Evolutionary conservation across 2,888 invertebrate genomes (phyloP).

Genomic region (Andrena trimmerana): DNA sequence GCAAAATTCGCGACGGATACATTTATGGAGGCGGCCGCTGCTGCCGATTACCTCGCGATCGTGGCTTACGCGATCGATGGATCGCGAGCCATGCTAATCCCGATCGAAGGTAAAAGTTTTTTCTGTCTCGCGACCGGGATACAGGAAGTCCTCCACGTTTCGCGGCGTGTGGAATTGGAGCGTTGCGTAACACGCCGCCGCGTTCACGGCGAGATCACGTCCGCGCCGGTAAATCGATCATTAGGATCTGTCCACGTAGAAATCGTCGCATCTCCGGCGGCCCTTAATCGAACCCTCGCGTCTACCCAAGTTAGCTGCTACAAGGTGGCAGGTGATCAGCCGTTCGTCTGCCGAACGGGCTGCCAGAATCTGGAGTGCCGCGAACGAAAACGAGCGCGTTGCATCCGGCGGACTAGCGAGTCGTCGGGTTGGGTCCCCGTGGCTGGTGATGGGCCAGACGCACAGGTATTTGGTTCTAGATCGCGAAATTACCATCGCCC

Average conservation of each 20-base stretch:
- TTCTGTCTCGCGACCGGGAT: conserved; percentile 66
- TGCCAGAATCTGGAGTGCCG: background rate
- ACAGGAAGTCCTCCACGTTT: conserved; percentile 49
- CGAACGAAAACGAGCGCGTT: background rate
- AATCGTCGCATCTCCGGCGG: conserved; percentile 8
- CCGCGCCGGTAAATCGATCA: conserved; percentile 43
- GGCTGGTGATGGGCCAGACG: conserved; percentile 45
- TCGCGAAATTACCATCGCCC: conserved; percentile 59
- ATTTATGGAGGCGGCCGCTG: conserved; percentile 63
- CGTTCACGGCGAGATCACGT: conserved; percentile 20
- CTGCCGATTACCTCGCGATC: conserved; percentile 14
- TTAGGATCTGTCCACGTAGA: conserved; percentile 53
- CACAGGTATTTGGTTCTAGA: conserved; percentile 61
- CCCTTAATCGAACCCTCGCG: no score
- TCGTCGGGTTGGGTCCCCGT: conserved; percentile 29
- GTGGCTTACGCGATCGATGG: conserved; percentile 32
- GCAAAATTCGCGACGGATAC: conserved; percentile 71
- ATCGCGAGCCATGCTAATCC: conserved; percentile 64
- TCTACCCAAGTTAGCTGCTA: no score
- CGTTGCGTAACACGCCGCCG: conserved; percentile 61
- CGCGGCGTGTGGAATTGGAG: conserved; percentile 57
- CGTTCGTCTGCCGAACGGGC: background rate
- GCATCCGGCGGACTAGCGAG: background rate
- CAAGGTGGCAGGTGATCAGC: no score
- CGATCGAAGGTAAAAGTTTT: conserved; percentile 76